Percentiles rank a stretch among this genome's conserved stretches.
Evolutionary conservation across 2,888 invertebrate genomes (phyloP).

Genomic region (Apotomis turbidana): DNA sequence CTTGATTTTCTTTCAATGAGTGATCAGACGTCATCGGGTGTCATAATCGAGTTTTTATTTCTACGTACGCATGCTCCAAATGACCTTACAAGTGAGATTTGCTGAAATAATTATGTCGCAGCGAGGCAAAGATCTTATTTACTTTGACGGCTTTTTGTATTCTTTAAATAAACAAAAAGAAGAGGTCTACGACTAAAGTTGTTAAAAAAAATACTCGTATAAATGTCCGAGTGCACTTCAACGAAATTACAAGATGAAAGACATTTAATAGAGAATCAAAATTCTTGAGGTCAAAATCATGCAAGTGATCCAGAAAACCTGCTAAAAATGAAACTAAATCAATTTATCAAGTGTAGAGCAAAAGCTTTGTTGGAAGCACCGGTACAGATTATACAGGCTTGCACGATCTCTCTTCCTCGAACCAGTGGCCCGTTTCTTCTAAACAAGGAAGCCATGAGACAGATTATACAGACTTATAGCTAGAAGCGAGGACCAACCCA

Average conservation of each 20-base stretch:
- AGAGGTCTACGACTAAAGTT: not conserved
- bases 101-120: not conserved
- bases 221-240: conserved; percentile 1
- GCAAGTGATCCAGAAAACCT: conserved; percentile 13
- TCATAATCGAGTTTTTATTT: not conserved
- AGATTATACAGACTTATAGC: conserved; percentile 2
- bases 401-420: conserved; percentile 1
- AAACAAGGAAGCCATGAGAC: conserved; percentile 2
- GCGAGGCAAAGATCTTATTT: not conserved
- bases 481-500: conserved; percentile 4
- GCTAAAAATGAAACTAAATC: not conserved
- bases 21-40: too few species aligned
- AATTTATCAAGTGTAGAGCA: not conserved
- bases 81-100: too few species aligned
- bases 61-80: not conserved
- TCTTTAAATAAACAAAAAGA: conserved; percentile 1
- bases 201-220: not conserved
- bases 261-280: not conserved
- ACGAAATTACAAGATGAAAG: conserved; percentile 4
- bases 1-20: too few species aligned
- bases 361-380: not conserved
- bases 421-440: not conserved
- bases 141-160: not conserved
- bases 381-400: conserved; percentile 4
- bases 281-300: conserved; percentile 11